These are phyloP conservation scores for Archips crataeganus DNA, from an alignment of 2,888 invertebrate species.

Conservation along the genomic window DNA sequence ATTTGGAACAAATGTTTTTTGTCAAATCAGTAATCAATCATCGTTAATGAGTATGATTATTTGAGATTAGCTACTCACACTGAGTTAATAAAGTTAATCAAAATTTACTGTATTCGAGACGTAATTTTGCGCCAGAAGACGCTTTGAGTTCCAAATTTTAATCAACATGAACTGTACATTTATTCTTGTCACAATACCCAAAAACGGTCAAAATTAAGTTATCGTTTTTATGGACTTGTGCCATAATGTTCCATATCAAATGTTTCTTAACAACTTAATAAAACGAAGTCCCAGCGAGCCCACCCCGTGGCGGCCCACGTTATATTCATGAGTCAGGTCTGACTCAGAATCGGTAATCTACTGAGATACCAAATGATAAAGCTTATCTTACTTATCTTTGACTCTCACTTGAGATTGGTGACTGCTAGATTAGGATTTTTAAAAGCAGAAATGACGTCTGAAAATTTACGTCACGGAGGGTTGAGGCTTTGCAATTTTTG, in stretches of 20 bases:
- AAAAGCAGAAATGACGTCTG: neutral
- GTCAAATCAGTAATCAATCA: too few species aligned
- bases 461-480: too few species aligned
- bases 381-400: neutral
- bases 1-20: too few species aligned
- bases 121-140: too few species aligned
- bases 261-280: constrained; percentile 12
- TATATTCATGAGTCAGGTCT: neutral
- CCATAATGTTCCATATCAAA: constrained; percentile 4
- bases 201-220: neutral
- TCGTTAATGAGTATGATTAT: too few species aligned
- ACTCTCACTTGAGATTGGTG: constrained; percentile 6
- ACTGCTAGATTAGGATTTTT: neutral
- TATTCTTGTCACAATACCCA: neutral
- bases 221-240: neutral
- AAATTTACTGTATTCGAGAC: too few species aligned
- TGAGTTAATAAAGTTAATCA: too few species aligned
- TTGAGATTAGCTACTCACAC: too few species aligned
- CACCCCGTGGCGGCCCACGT: constrained; percentile 18
- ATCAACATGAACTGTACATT: neutral
- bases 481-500: too few species aligned
- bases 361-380: neutral
- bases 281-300: neutral
- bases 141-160: too few species aligned
- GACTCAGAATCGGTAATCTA: neutral